Evolutionary conservation across 2,888 invertebrate genomes (phyloP).

Genomic region (Entomobrya multifasciata): DNA sequence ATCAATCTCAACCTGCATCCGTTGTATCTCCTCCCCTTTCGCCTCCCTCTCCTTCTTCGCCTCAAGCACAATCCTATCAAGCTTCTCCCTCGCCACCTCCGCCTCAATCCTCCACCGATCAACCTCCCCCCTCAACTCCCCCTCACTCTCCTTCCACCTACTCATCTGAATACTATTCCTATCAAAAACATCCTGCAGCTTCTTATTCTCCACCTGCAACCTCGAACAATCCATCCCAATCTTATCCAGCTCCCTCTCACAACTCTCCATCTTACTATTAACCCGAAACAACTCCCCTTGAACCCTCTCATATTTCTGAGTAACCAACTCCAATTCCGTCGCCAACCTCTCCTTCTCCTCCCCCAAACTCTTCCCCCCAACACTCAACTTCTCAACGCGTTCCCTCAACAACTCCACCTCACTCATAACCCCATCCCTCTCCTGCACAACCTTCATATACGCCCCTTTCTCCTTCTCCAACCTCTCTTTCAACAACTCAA

Average conservation of each 20-base stretch:
- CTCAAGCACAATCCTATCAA: constrained; percentile 65
- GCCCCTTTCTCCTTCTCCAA: constrained; percentile 85
- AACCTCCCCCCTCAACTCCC: constrained; percentile 87
- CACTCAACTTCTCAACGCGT: constrained; percentile 92
- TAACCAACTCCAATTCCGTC: constrained; percentile 67
- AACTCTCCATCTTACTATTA: constrained; percentile 92
- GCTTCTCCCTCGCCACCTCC: constrained; percentile 69
- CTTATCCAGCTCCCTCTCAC: constrained; percentile 94
- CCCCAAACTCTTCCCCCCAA: constrained; percentile 95
- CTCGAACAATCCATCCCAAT: constrained; percentile 92
- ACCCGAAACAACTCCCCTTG: constrained; percentile 94
- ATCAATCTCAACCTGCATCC: constrained; percentile 93
- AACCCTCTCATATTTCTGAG: constrained; percentile 83
- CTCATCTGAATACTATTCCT: constrained; percentile 91
- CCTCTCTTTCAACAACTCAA: constrained; percentile 92
- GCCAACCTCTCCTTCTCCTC: constrained; percentile 70
- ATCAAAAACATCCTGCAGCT: constrained; percentile 94
- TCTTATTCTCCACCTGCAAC: constrained; percentile 91
- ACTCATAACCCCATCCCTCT: constrained; percentile 67
- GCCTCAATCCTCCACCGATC: constrained; percentile 79
- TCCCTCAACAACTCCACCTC: constrained; percentile 91
- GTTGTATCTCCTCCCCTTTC: constrained; percentile 93
- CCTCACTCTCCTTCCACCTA: constrained; percentile 93
- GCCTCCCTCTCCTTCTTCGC: constrained; percentile 91
- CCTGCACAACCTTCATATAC: constrained; percentile 42